phyloP scores from a whole-genome alignment of 2,113 vertebrate species.

The Ammospiza nelsoni region DNA sequence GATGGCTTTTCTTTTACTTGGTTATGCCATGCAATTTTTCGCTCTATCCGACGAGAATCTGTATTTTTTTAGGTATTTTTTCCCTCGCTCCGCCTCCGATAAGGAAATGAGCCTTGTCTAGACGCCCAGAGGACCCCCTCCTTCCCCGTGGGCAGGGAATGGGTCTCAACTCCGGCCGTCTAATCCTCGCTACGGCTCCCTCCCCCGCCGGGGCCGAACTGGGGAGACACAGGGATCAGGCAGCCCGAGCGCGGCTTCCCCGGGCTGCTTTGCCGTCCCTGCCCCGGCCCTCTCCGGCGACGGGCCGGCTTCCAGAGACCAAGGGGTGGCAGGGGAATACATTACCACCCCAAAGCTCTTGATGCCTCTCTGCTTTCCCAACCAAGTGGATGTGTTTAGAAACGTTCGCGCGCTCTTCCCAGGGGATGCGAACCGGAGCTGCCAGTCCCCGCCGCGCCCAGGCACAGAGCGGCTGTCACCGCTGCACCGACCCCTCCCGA shows the following conservation, averaged over 20 bases:
- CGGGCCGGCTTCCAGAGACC: neutral
- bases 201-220: neutral
- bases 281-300: neutral
- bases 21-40: neutral
- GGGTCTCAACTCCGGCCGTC: neutral
- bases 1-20: neutral
- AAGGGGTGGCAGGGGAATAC: no score
- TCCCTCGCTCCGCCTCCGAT: conserved; percentile 33
- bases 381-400: neutral
- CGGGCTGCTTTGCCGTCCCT: neutral
- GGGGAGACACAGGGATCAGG: neutral
- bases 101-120: conserved; percentile 71
- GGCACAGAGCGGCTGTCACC: neutral
- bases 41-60: neutral
- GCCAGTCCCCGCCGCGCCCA: neutral
- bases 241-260: neutral
- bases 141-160: neutral
- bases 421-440: neutral
- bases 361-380: neutral
- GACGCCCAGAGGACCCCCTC: conserved; percentile 39
- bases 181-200: neutral
- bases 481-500: neutral
- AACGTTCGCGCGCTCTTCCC: neutral
- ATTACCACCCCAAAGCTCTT: neutral
- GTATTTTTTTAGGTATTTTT: neutral